phyloP scores from a whole-genome alignment of 23 tunicate genomes.

The Pegea sp. region DNA sequence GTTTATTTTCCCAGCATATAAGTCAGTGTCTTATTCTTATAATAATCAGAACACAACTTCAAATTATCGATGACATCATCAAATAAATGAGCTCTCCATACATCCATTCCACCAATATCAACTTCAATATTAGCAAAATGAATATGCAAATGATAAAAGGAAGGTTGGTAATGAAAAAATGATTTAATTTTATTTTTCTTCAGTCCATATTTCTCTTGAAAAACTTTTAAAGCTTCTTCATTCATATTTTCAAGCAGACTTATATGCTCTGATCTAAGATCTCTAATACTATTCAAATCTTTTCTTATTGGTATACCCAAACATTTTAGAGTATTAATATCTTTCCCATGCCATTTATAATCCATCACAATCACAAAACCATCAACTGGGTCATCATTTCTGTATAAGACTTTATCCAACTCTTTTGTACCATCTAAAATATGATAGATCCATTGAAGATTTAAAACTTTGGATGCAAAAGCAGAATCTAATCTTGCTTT shows the following conservation, averaged over 20 bases:
- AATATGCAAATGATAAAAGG: constrained; percentile 81
- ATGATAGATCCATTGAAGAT: constrained; percentile 85
- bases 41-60: constrained; percentile 20
- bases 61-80: constrained; percentile 81
- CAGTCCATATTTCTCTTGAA: constrained; percentile 24
- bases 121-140: constrained; percentile 62
- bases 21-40: constrained; percentile 47
- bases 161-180: constrained; percentile 93
- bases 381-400: constrained; percentile 30
- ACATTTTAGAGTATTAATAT: constrained; percentile 22
- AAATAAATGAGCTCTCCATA: constrained; percentile 59
- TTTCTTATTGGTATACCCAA: constrained; percentile 40
- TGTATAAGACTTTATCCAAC: constrained; percentile 45
- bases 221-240: constrained; percentile 7
- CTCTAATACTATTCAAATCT: constrained; percentile 45
- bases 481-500: too few relatives aligned
- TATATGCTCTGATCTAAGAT: constrained; percentile 40
- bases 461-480: constrained; percentile 9
- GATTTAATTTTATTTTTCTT: constrained; percentile 13
- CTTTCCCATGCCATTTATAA: constrained; percentile 74
- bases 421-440: constrained; percentile 71
- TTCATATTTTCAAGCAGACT: constrained; percentile 37
- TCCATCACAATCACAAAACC: constrained; percentile 77
- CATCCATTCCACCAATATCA: constrained; percentile 41
- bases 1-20: too few relatives aligned